Evolutionary conservation across 2,888 invertebrate species (phyloP).

Genomic region (Tetrapedia diversipes): DNA sequence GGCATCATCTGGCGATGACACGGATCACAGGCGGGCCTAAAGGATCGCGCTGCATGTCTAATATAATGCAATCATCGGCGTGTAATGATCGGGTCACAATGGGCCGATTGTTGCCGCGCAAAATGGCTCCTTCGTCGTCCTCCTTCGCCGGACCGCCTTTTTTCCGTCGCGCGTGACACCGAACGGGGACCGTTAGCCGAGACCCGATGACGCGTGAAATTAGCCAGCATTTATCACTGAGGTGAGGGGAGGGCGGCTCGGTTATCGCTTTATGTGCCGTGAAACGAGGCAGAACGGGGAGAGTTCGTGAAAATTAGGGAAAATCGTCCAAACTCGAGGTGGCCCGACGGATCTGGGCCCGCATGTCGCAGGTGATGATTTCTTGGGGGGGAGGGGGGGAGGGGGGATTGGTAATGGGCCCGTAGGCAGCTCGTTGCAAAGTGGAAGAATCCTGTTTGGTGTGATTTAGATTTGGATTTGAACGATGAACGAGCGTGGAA

Average conservation of each 20-base stretch:
- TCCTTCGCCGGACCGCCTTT: conserved; percentile 64
- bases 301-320: conserved; percentile 29
- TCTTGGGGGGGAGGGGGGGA: too few species aligned
- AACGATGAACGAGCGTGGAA: too few species aligned
- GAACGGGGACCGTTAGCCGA: conserved; percentile 77
- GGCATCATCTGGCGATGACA: conserved; percentile 63
- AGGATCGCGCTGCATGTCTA: conserved; percentile 76
- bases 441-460: too few species aligned
- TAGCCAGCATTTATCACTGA: conserved; percentile 76
- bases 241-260: conserved; percentile 40
- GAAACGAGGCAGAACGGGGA: conserved; percentile 36
- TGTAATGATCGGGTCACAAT: conserved; percentile 73
- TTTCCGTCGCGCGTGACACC: conserved; percentile 58
- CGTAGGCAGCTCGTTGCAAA: too few species aligned
- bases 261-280: conserved; percentile 61
- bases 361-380: too few species aligned
- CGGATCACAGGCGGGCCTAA: conserved; percentile 77
- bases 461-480: too few species aligned
- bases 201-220: conserved; percentile 81
- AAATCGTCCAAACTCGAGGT: too few species aligned
- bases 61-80: conserved; percentile 78
- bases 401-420: too few species aligned
- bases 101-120: conserved; percentile 50
- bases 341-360: too few species aligned
- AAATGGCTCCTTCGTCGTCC: conserved; percentile 64